phyloP scores from a whole-genome alignment of 2,797 vertebrate species.

The Protosalanx chinensis region DNA sequence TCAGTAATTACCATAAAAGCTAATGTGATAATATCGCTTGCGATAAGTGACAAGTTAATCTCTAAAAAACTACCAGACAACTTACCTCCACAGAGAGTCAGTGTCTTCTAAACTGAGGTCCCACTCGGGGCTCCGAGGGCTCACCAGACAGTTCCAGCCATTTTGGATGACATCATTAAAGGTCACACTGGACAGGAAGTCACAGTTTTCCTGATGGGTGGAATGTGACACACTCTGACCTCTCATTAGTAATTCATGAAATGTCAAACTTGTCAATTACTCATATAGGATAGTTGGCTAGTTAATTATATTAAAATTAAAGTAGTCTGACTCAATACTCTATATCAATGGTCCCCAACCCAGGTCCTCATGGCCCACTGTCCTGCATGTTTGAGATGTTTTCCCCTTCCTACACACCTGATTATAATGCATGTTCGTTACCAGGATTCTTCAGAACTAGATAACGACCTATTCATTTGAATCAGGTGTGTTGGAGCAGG shows the following conservation, averaged over 20 bases:
- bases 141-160: conserved; percentile 55
- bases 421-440: too few relatives aligned
- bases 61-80: neutral
- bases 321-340: neutral
- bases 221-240: conserved; percentile 51
- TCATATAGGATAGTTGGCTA: neutral
- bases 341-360: too few relatives aligned
- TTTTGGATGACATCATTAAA: conserved; percentile 55
- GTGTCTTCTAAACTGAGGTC: conserved; percentile 71
- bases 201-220: conserved; percentile 63
- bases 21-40: neutral
- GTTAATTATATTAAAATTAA: neutral
- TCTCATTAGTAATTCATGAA: conserved; percentile 28
- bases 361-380: too few relatives aligned
- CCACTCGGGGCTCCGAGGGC: conserved; percentile 70
- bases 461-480: too few relatives aligned
- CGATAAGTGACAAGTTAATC: neutral
- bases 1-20: neutral
- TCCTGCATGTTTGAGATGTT: too few relatives aligned
- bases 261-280: conserved; percentile 6
- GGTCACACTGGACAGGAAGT: conserved; percentile 63
- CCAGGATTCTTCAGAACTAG: too few relatives aligned
- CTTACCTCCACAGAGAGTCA: conserved; percentile 72
- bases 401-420: too few relatives aligned
- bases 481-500: too few relatives aligned